phyloP scores from a whole-genome alignment of 30 jellyfish, hydroid and myxozoan species.

The Rhopilema esculentum region DNA sequence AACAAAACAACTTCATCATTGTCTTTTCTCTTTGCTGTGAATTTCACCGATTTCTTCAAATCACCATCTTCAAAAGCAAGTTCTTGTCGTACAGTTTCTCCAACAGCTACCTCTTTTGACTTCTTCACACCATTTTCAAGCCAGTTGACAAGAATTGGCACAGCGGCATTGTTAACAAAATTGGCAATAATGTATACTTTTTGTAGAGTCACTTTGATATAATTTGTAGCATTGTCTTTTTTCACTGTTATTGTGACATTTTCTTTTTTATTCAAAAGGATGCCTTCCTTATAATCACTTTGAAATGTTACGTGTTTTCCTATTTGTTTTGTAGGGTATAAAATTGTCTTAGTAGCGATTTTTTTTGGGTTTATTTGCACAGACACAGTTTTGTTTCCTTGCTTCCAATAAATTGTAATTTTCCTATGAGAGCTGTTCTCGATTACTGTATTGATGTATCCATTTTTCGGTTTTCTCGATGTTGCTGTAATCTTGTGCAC shows the following conservation, averaged over 20 bases:
- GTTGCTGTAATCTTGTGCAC: background rate
- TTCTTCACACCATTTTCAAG: background rate
- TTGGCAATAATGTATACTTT: background rate
- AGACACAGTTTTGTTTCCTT: background rate
- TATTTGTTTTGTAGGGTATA: background rate
- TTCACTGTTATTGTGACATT: background rate
- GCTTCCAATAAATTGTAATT: background rate
- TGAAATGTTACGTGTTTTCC: background rate
- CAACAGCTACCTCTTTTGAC: slow-evolving; percentile 4
- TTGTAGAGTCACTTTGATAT: background rate
- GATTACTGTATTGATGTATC: background rate
- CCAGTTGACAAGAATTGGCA: background rate
- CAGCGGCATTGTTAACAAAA: slow-evolving; percentile 2
- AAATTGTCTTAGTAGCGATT: background rate
- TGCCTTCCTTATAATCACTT: background rate
- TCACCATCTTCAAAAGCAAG: slow-evolving; percentile 14
- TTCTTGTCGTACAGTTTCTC: background rate
- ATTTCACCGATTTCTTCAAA: slow-evolving; percentile 6
- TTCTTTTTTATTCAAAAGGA: background rate
- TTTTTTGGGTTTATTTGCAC: background rate
- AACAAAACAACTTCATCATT: slow-evolving; percentile 2
- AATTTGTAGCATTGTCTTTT: background rate
- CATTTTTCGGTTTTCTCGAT: background rate
- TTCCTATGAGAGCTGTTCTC: background rate
- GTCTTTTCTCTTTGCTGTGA: slow-evolving; percentile 17